Evolutionary conservation across 2,888 invertebrate genomes (phyloP).

Genomic region (Andrena trimmerana): DNA sequence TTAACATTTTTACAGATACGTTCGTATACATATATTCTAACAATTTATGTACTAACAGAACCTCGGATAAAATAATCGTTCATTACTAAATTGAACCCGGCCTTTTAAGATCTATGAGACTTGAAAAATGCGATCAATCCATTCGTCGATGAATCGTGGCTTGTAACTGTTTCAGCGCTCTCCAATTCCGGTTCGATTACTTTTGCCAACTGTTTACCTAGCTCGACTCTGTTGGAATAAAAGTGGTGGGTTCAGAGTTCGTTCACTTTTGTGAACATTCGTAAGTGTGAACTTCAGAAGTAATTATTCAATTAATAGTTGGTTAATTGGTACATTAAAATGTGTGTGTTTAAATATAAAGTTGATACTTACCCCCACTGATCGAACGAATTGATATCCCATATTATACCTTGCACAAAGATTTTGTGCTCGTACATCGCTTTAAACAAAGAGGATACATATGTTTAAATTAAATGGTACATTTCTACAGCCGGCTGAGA

Average conservation of each 20-base stretch:
- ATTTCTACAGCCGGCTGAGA: neutral
- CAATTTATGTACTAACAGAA: slow-evolving; percentile 2
- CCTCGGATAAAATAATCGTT: slow-evolving; percentile 1
- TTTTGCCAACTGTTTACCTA: slow-evolving; percentile 99
- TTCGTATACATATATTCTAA: neutral
- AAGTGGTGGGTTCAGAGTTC: slow-evolving; percentile 9
- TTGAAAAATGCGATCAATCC: slow-evolving; percentile 98
- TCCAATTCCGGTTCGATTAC: slow-evolving; percentile 98
- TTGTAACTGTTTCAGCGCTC: slow-evolving; percentile 88
- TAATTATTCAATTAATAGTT: neutral
- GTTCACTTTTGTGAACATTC: neutral
- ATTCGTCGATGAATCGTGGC: slow-evolving; percentile 98
- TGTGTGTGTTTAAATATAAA: neutral
- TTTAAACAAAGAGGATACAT: slow-evolving; percentile 83
- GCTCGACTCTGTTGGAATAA: slow-evolving; percentile 90
- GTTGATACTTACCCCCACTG: slow-evolving; percentile 95
- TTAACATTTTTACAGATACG: neutral
- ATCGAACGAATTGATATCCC: slow-evolving; percentile 99
- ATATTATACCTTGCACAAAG: slow-evolving; percentile 98
- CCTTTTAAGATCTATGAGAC: slow-evolving; percentile 84
- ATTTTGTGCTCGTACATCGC: slow-evolving; percentile 99
- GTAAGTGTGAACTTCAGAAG: neutral
- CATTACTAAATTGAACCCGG: slow-evolving; percentile 18
- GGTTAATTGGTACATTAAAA: too few species aligned
- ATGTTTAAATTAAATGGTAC: slow-evolving; percentile 5